Percentiles rank a stretch among this genome's conserved stretches.
These are phyloP conservation scores for Vulpes ferrilata DNA, from an alignment of 2,113 vertebrate genomes.

Conservation along the genomic window DNA sequence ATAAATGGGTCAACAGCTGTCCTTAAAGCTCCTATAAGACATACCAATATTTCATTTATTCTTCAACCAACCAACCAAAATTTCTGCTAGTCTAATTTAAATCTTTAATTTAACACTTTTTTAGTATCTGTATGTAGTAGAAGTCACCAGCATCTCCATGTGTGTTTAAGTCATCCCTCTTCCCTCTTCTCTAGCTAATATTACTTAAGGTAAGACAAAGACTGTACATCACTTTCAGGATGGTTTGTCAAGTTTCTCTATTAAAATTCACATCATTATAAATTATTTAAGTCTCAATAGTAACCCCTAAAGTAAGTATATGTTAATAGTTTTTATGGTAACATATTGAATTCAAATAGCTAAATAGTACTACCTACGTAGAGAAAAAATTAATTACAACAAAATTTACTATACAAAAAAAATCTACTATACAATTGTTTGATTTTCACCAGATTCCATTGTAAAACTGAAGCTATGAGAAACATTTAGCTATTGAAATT, in stretches of 20 bases:
- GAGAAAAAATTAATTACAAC: constrained; percentile 27
- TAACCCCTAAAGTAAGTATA: background rate
- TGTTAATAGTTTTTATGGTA: background rate
- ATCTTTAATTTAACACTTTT: background rate
- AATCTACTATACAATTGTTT: background rate
- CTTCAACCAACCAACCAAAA: background rate
- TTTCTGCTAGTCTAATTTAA: background rate
- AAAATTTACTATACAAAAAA: background rate
- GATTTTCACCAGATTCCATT: background rate
- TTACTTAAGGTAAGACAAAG: background rate
- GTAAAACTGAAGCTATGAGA: background rate
- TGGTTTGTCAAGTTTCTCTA: background rate
- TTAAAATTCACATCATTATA: background rate
- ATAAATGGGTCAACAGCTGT: background rate
- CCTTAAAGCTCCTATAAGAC: background rate
- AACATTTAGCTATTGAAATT: constrained; percentile 41
- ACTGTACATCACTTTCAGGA: background rate
- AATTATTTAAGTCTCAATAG: background rate
- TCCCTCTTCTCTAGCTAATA: background rate
- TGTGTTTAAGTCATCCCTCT: background rate
- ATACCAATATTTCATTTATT: background rate
- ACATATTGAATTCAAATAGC: background rate
- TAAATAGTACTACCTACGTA: background rate
- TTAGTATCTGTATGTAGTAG: background rate
- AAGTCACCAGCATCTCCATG: background rate